Conservation (phyloP, 2,113 vertebrate species). For the Istiophorus platypterus region DNA sequence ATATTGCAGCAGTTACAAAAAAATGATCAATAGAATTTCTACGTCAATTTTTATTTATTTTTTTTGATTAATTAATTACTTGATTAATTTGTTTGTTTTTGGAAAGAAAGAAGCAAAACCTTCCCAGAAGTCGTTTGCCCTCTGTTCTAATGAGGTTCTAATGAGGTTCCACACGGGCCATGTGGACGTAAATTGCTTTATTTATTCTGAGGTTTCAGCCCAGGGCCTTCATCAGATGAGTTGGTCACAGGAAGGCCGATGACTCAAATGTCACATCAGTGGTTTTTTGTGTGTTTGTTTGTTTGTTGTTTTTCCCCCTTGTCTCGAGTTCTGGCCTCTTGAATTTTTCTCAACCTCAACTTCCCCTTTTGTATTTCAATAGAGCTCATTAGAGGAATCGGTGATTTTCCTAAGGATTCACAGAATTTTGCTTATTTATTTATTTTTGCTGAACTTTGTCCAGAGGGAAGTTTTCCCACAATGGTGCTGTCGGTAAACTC, state of each 20-base stretch:
- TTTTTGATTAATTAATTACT: too few relatives aligned
- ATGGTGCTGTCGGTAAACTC: not conserved
- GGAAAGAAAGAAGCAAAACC: not conserved
- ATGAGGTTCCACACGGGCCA: not conserved
- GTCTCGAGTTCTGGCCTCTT: not conserved
- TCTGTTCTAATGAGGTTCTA: not conserved
- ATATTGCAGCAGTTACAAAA: too few relatives aligned
- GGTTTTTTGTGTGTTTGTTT: not conserved
- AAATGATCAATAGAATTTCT: too few relatives aligned
- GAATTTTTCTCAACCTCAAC: not conserved
- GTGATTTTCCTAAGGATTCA: not conserved
- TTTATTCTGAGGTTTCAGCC: not conserved
- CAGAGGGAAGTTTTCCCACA: not conserved
- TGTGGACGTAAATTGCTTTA: not conserved
- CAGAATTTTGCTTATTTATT: not conserved
- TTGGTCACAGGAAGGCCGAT: not conserved
- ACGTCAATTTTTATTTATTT: too few relatives aligned
- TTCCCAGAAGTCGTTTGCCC: not conserved
- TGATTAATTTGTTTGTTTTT: too few relatives aligned
- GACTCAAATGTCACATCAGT: not conserved
- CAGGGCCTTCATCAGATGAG: not conserved
- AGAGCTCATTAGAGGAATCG: slow-evolving; percentile 6
- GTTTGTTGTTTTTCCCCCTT: not conserved
- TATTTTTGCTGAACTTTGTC: not conserved
- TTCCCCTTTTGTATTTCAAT: not conserved